Percentiles rank a stretch among this genome's conserved stretches.
Conservation (phyloP, 2,888 invertebrate genomes). For the Agrotis ipsilon region DNA sequence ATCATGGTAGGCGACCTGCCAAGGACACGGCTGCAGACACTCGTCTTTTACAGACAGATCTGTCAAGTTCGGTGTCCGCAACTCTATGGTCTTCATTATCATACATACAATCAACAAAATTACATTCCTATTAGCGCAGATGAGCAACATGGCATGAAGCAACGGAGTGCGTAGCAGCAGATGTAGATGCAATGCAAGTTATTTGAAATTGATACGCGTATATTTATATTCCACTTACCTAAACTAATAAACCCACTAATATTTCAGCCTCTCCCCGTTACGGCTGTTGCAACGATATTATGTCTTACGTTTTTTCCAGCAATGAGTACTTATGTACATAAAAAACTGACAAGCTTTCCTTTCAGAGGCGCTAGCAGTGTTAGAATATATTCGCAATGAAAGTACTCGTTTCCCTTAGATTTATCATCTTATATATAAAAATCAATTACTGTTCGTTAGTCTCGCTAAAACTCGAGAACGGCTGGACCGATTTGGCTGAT, state of each 20-base stretch:
- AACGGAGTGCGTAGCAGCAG: not conserved
- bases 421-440: too few species aligned
- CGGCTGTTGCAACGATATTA: not conserved
- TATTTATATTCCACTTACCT: not conserved
- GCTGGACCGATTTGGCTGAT: too few species aligned
- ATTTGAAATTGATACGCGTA: not conserved
- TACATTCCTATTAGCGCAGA: not conserved
- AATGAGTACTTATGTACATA: too few species aligned
- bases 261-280: not conserved
- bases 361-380: too few species aligned
- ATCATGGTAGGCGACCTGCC: too few species aligned
- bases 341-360: too few species aligned
- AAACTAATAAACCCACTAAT: not conserved
- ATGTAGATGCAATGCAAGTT: constrained; percentile 6
- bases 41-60: not conserved
- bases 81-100: not conserved
- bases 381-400: too few species aligned
- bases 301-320: too few species aligned
- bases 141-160: constrained; percentile 12
- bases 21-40: not conserved
- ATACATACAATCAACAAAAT: constrained; percentile 6
- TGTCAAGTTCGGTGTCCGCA: not conserved
- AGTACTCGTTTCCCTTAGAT: too few species aligned
- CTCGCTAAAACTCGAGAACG: too few species aligned
- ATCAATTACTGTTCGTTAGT: too few species aligned